Evolutionary conservation across 2,797 vertebrate species (phyloP), one percentile per base, ranked within the genome.

Genomic region (Parotocinclus haroldoi): DNA sequence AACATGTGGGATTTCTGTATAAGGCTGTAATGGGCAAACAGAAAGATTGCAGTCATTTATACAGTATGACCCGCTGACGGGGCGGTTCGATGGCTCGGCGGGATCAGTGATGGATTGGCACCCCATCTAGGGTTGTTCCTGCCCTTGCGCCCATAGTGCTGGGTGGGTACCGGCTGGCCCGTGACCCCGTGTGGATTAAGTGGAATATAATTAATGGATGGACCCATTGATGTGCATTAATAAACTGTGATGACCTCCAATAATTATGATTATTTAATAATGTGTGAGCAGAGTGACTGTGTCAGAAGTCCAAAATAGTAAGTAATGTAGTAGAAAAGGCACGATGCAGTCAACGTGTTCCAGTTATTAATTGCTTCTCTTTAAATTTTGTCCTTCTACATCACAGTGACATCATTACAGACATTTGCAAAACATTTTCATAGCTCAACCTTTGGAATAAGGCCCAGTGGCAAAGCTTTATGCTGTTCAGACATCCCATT

Each of bases 381-480:
- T 49, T 66, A 57, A 65, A 62, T 50, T 38, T 44, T 17, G 54
- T 44, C 58, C 10, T 62, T 14, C 53, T 53, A 65, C 65, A 50
- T 71, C 64, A 66, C 49, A 11, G 45, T 52, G 1, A 9, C 40
- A 11, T 54, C 40, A 71, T 74, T 58, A 69, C 63, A 57, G 56
- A 74, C 64, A 64, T 73, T 73, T 67, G 38, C 17, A 42, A 55
- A 40, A 49, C 69, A 51, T 58, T 72, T 77, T 69, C 58, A 59
- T 19, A 46, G 40, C 54, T 54, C 58, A 54, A 9, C 7, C 38
- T 37, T 17, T 45, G 16, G 16, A 7, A 16, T 39, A 18, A 9
- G 14, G 38, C n/a, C 61, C 44, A 17, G 19, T 11, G 45, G 12
- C 27, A 10, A 36, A 37, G 19, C 38, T 44, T 58, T 42, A 38